Percentiles rank a stretch among this genome's conserved stretches.
phyloP scores from a whole-genome alignment of 2,888 invertebrate genomes.

The Drosophila prostipennis region DNA sequence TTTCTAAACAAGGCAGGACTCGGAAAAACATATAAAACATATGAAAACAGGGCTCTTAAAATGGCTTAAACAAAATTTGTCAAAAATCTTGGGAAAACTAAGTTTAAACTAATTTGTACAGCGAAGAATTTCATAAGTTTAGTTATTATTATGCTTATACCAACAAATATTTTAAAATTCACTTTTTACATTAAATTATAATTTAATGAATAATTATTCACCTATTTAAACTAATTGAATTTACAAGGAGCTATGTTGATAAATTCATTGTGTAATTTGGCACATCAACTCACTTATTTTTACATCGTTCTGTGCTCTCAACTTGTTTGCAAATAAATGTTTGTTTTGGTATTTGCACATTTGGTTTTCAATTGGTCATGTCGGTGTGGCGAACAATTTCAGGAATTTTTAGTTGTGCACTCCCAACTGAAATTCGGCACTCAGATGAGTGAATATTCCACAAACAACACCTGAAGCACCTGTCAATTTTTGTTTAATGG shows the following conservation, averaged over 20 bases:
- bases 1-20: not conserved
- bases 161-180: too few relatives aligned
- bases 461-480: not conserved
- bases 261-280: not conserved
- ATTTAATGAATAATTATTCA: too few relatives aligned
- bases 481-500: slow-evolving; percentile 52
- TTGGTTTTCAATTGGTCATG: not conserved
- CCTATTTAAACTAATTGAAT: not conserved
- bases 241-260: not conserved
- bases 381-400: not conserved
- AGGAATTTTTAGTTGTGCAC: not conserved
- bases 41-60: too few relatives aligned
- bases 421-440: slow-evolving; percentile 1
- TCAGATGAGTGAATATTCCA: not conserved
- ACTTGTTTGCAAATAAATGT: not conserved
- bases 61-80: too few relatives aligned
- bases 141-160: too few relatives aligned
- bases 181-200: too few relatives aligned
- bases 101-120: too few relatives aligned
- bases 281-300: not conserved
- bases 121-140: too few relatives aligned
- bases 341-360: not conserved
- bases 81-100: too few relatives aligned
- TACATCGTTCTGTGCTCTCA: not conserved
- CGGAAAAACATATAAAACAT: not conserved